Evolutionary conservation across 2,113 vertebrate genomes (phyloP).

Genomic region (Lasiurus borealis): DNA sequence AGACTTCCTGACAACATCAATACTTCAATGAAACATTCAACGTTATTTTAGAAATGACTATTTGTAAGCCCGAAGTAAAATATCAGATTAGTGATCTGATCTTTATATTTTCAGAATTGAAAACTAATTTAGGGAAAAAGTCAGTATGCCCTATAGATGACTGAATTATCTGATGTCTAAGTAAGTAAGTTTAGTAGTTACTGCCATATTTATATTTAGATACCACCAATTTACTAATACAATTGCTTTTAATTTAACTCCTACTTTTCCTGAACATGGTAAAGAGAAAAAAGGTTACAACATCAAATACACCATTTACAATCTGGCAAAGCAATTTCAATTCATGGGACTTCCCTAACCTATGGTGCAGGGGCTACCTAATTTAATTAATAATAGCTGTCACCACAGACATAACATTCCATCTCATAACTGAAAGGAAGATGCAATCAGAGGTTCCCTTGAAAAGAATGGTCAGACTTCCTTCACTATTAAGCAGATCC

Average conservation of each 20-base stretch:
- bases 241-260: conserved; percentile 81
- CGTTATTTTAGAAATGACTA: conserved; percentile 33
- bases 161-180: not conserved
- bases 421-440: not conserved
- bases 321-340: conserved; percentile 61
- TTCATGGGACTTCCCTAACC: not conserved
- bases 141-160: conserved; percentile 10
- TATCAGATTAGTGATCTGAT: not conserved
- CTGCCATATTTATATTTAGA: conserved; percentile 88
- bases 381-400: not conserved
- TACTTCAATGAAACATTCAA: conserved; percentile 15
- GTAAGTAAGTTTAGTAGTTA: not conserved
- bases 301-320: not conserved
- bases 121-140: conserved; percentile 16
- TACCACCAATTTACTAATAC: conserved; percentile 83
- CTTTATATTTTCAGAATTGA: conserved; percentile 32
- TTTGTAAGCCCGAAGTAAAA: conserved; percentile 21
- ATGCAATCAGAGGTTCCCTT: not conserved
- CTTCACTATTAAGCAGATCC: conserved; percentile 12
- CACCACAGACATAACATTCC: conserved; percentile 20
- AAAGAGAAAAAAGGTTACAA: conserved; percentile 75
- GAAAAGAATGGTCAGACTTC: conserved; percentile 14
- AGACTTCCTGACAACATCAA: not conserved
- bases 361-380: not conserved
- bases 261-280: conserved; percentile 85